Percentiles rank a stretch among this genome's conserved stretches.
Evolutionary conservation across 2,113 vertebrate genomes (phyloP).

Genomic region (Strix uralensis): DNA sequence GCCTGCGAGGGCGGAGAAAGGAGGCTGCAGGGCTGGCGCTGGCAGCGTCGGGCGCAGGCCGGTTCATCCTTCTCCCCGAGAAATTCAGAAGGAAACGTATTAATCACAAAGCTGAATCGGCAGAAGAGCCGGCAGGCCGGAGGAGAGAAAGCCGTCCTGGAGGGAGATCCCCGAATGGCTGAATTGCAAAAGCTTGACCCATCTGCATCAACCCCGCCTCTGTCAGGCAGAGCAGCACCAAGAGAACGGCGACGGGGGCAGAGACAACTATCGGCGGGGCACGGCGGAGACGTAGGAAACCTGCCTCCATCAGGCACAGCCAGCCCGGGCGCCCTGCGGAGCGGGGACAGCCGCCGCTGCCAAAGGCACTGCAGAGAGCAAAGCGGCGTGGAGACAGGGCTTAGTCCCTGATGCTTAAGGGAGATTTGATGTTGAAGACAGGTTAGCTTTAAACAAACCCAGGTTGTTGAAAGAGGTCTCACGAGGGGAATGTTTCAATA

Average conservation of each 20-base stretch:
- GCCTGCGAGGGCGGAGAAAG: neutral
- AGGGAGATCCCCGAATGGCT: neutral
- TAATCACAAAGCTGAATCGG: neutral
- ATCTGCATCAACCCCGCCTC: neutral
- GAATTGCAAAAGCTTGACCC: neutral
- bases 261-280: neutral
- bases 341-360: too few species aligned
- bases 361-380: neutral
- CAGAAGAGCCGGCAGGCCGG: neutral
- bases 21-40: too few species aligned
- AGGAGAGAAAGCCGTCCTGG: neutral
- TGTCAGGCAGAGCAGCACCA: too few species aligned
- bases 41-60: fast-evolving
- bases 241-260: fast-evolving
- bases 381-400: too few species aligned
- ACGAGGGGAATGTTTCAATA: neutral
- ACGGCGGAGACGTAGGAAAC: fast-evolving
- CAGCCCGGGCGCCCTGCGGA: fast-evolving
- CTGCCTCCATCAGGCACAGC: fast-evolving
- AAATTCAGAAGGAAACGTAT: neutral
- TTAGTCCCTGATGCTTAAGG: neutral
- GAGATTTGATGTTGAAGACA: neutral
- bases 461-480: neutral
- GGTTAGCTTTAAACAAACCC: neutral
- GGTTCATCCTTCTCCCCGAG: neutral